Conservation (phyloP, 2,113 vertebrate genomes). For the Pseudorectes ferrugineus region DNA sequence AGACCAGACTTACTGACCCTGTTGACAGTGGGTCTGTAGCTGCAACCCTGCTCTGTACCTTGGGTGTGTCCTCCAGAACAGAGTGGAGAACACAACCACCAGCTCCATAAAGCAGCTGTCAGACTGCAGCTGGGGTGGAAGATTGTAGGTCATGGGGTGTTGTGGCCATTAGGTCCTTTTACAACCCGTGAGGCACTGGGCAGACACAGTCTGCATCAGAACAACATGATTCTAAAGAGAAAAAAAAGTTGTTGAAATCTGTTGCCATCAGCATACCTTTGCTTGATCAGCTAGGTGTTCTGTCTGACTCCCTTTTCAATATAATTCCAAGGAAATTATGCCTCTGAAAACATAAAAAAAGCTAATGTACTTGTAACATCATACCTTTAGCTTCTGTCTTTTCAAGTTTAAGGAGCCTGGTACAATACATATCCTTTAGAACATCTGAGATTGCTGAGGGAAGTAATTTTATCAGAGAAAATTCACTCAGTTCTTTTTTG, state of each 20-base stretch:
- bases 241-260: neutral
- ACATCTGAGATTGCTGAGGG: neutral
- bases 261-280: neutral
- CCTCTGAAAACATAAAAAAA: neutral
- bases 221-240: neutral
- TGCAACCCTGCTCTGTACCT: neutral
- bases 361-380: neutral
- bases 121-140: neutral
- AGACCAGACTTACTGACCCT: neutral
- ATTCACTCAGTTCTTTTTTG: neutral
- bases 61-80: neutral
- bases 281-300: neutral
- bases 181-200: fast-evolving
- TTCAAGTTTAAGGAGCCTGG: neutral
- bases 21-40: neutral
- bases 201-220: neutral
- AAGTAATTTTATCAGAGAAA: neutral
- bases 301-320: neutral
- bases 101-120: neutral
- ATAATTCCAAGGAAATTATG: neutral
- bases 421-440: neutral
- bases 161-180: neutral
- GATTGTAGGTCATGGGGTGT: neutral
- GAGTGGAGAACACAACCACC: neutral
- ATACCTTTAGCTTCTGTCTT: neutral